Percentiles rank a stretch among this genome's conserved stretches.
Conservation (phyloP, 2,888 invertebrate genomes). For the Elmis aenea region DNA sequence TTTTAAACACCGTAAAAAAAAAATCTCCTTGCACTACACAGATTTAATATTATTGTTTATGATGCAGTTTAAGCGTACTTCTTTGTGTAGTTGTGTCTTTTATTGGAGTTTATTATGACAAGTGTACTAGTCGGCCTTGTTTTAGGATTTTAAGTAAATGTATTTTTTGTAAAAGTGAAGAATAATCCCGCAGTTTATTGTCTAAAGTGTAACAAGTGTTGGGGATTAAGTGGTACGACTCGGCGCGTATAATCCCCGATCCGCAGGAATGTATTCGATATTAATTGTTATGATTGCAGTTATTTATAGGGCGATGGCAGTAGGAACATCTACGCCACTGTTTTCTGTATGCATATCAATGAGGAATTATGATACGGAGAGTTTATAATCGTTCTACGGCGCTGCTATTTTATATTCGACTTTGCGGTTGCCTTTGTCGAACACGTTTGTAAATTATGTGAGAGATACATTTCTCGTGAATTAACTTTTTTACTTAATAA, state of each 20-base stretch:
- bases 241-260: slow-evolving; percentile 9
- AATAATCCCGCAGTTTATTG: slow-evolving; percentile 13
- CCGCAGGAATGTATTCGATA: slow-evolving; percentile 23
- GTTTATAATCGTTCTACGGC: slow-evolving; percentile 40
- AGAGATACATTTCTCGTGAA: slow-evolving; percentile 37
- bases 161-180: slow-evolving; percentile 7
- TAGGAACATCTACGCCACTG: slow-evolving; percentile 40
- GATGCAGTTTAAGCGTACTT: slow-evolving; percentile 7
- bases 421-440: slow-evolving; percentile 43
- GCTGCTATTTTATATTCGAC: slow-evolving; percentile 41
- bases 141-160: slow-evolving; percentile 22
- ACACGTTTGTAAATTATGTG: slow-evolving; percentile 40
- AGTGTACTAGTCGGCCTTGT: slow-evolving; percentile 27
- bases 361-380: slow-evolving; percentile 41
- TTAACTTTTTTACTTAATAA: slow-evolving; percentile 40
- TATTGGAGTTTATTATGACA: slow-evolving; percentile 27
- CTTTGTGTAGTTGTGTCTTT: no score
- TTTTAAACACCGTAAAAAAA: no score
- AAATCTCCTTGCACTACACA: slow-evolving; percentile 4
- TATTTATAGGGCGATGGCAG: slow-evolving; percentile 23
- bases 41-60: slow-evolving; percentile 15
- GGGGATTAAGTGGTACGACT: slow-evolving; percentile 15
- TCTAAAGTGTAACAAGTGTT: slow-evolving; percentile 11
- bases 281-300: slow-evolving; percentile 28
- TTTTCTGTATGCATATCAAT: slow-evolving; percentile 38